Base-by-base conservation (phyloP, 2,888 invertebrate species). In the Venustoraphidia nigricollis region DNA sequence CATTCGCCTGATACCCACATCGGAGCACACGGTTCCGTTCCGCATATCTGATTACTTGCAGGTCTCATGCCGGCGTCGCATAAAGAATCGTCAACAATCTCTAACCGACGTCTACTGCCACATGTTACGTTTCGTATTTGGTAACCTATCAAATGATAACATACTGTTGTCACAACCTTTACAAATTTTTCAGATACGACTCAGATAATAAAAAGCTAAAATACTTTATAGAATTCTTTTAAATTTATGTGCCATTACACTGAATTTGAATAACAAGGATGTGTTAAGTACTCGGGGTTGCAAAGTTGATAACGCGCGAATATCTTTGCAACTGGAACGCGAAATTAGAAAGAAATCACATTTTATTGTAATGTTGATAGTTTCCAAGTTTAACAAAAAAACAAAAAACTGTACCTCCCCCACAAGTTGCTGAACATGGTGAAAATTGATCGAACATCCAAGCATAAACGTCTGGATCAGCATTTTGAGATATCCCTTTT, bases 391-490 rank as follows among this genome's bases (percentile, higher is more conserved):
- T 27, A 27, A 27, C 6, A 27, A 27, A 27, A 17, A 27, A 27
- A 48, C 10, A 47, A 14, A n/a, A 48, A 39, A 35, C 39, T 11
- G 59, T 70, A 80, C 95, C 96, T 71, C 89, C 90, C 11, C 94
- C 96, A 62, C 96, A 97, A 9, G 83, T 73, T n/a, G 77, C 77
- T 56, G 80, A 84, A 69, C 96, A 97, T 0, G 78, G 74, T 0
- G 81, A 78, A 66, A 84, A 95, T 53, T 81, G 75, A 41, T 79
- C 82, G 55, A 76, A 76, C 38, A 79, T 76, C 95, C 96, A 97
- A 42, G 80, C 77, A 67, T 92, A 95, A 40, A 78, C 78, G 59
- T 86, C 82, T 1, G 76, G 75, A 56, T 81, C 77, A 2, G 73
- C 69, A 34, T 73, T 76, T 1, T 77, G 76, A 1, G 79, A 76